Percentiles rank a stretch among this genome's conserved stretches.
phyloP scores from a whole-genome alignment of 37 sponge, comb jelly and placozoan genomes.

The Haliclona indistincta region DNA sequence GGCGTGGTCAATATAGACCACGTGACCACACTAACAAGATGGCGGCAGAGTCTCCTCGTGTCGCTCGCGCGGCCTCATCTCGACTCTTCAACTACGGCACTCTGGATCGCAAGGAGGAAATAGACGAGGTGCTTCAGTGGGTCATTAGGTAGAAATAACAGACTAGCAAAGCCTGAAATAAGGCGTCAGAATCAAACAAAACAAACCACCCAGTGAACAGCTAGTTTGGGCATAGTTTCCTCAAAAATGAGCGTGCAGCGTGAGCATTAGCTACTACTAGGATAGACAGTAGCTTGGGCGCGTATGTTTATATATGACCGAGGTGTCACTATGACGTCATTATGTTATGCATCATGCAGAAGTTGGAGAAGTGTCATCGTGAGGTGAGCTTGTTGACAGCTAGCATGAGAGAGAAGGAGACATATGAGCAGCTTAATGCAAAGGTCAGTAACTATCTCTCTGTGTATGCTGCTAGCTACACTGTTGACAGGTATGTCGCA shows the following conservation, averaged over 20 bases:
- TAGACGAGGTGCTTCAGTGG: conserved; percentile 61
- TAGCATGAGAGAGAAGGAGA: conserved; percentile 47
- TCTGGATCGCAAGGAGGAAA: conserved; percentile 79
- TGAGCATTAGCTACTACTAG: too few relatives aligned
- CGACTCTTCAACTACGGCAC: conserved; percentile 59
- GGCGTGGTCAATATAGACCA: too few relatives aligned
- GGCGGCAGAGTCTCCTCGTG: too few relatives aligned
- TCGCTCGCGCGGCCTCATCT: too few relatives aligned
- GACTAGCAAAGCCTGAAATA: background rate
- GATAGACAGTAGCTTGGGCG: too few relatives aligned
- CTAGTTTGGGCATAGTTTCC: too few relatives aligned
- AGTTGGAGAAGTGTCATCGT: conserved; percentile 50
- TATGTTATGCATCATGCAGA: conserved; percentile 13
- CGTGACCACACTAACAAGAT: too few relatives aligned
- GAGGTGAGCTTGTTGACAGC: conserved; percentile 20
- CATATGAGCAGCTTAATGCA: conserved; percentile 59
- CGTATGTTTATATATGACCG: too few relatives aligned
- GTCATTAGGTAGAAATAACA: background rate
- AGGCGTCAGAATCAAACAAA: too few relatives aligned
- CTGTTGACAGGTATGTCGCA: conserved; percentile 54
- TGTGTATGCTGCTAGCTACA: background rate
- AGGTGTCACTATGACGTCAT: too few relatives aligned
- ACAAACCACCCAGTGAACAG: too few relatives aligned
- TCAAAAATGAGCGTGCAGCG: too few relatives aligned
- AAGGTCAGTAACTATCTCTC: conserved; percentile 40